Conservation (phyloP, 2,888 invertebrate genomes). For the Tethea ocularis region DNA sequence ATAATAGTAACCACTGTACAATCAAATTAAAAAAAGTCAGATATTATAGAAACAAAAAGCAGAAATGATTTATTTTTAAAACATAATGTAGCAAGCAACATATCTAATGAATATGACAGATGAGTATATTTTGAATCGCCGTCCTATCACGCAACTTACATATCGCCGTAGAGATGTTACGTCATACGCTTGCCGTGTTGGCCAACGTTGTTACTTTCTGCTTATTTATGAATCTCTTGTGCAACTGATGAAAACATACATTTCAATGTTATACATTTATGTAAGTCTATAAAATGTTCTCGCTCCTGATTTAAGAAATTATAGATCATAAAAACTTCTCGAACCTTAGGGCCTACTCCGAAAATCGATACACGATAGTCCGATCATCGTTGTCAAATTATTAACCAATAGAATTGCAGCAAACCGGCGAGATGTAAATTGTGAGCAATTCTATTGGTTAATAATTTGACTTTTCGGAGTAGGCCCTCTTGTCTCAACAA, state of each 20-base stretch:
- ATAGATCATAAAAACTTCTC: conserved; percentile 24
- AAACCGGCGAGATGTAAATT: too few relatives aligned
- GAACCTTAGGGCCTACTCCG: too few relatives aligned
- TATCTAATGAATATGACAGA: conserved; percentile 38
- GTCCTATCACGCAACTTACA: conserved; percentile 71
- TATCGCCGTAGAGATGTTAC: conserved; percentile 61
- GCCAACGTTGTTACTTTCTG: conserved; percentile 34
- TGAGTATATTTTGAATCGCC: conserved; percentile 57
- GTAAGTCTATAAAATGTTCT: neutral
- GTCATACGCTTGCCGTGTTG: conserved; percentile 22
- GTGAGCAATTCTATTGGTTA: too few relatives aligned
- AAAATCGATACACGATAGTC: too few relatives aligned
- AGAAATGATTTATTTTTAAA: conserved; percentile 35
- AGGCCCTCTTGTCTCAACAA: too few relatives aligned
- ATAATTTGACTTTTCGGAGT: too few relatives aligned
- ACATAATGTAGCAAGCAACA: conserved; percentile 40
- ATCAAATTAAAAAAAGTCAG: conserved; percentile 2
- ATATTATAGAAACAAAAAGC: conserved; percentile 4
- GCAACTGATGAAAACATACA: neutral
- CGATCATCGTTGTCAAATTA: too few relatives aligned
- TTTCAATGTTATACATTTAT: neutral
- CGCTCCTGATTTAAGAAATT: conserved; percentile 17
- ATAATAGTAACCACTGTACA: conserved; percentile 2
- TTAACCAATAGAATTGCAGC: too few relatives aligned
- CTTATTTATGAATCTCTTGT: conserved; percentile 39